Percentiles rank a stretch among this genome's conserved stretches.
phyloP scores from a whole-genome alignment of 2,888 invertebrate species.

The Sericinus montela region DNA sequence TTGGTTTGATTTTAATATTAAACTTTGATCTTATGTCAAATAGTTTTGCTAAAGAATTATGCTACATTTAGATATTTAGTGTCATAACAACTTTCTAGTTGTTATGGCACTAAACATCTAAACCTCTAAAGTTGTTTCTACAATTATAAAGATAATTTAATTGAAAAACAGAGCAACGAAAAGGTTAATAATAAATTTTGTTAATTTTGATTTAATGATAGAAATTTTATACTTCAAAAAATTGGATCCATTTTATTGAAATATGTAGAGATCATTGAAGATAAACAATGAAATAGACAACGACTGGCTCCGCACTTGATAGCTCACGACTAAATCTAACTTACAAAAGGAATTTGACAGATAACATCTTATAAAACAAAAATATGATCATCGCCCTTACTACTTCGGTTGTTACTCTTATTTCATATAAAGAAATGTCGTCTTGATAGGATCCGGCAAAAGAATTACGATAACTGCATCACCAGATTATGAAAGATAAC shows the following conservation, averaged over 20 bases:
- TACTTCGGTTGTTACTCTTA: conserved; percentile 14
- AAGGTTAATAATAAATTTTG: too few species aligned
- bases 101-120: too few species aligned
- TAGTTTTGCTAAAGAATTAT: too few species aligned
- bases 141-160: too few species aligned
- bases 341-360: conserved; percentile 17
- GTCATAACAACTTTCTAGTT: too few species aligned
- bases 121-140: too few species aligned
- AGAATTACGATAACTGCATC: conserved; percentile 16
- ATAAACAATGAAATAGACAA: background rate
- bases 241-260: conserved; percentile 6
- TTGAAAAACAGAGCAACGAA: too few species aligned
- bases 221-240: too few species aligned
- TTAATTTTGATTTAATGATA: too few species aligned
- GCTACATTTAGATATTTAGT: too few species aligned
- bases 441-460: conserved; percentile 7
- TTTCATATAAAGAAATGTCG: conserved; percentile 14
- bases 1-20: too few species aligned
- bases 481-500: conserved; percentile 12
- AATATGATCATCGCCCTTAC: conserved; percentile 8
- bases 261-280: background rate
- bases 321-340: conserved; percentile 4
- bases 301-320: background rate
- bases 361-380: conserved; percentile 17
- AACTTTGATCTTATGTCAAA: too few species aligned